phyloP scores from a whole-genome alignment of 2,113 vertebrate species.

The Xiphophorus maculatus region DNA sequence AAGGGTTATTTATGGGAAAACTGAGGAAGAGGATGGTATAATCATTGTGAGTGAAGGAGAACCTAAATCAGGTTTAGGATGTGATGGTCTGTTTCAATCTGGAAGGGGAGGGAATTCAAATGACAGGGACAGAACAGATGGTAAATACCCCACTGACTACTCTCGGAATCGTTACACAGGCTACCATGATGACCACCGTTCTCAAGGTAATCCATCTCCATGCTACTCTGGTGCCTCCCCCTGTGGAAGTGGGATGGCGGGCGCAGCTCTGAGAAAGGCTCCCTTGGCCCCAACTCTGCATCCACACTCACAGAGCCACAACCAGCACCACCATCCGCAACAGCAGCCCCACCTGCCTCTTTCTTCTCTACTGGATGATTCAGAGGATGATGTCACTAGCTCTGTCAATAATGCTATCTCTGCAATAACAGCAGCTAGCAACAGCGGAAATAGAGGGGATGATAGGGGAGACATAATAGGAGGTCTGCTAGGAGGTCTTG shows the following conservation, averaged over 20 bases:
- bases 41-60: constrained; percentile 79
- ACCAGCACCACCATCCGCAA: constrained; percentile 80
- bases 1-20: constrained; percentile 80
- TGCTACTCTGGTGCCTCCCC: constrained; percentile 82
- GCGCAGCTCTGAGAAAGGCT: constrained; percentile 82
- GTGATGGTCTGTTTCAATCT: constrained; percentile 79
- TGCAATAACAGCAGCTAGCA: constrained; percentile 81
- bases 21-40: constrained; percentile 79
- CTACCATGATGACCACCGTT: constrained; percentile 84
- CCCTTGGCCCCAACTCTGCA: constrained; percentile 84
- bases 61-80: constrained; percentile 75
- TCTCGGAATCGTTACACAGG: constrained; percentile 84
- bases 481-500: constrained; percentile 82
- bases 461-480: constrained; percentile 84
- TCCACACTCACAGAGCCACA: constrained; percentile 83
- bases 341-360: constrained; percentile 83
- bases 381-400: constrained; percentile 85
- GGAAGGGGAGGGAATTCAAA: constrained; percentile 79
- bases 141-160: constrained; percentile 81
- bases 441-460: constrained; percentile 79
- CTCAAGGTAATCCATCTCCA: constrained; percentile 82
- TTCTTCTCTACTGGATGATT: constrained; percentile 84
- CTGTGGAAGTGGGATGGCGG: constrained; percentile 83
- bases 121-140: constrained; percentile 79
- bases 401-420: constrained; percentile 84